A percentile compares a stretch with the other conserved stretches of the same genome.
phyloP scores from a whole-genome alignment of 35 echinoderm and acorn worm genomes.

The Heliocidaris tuberculata region DNA sequence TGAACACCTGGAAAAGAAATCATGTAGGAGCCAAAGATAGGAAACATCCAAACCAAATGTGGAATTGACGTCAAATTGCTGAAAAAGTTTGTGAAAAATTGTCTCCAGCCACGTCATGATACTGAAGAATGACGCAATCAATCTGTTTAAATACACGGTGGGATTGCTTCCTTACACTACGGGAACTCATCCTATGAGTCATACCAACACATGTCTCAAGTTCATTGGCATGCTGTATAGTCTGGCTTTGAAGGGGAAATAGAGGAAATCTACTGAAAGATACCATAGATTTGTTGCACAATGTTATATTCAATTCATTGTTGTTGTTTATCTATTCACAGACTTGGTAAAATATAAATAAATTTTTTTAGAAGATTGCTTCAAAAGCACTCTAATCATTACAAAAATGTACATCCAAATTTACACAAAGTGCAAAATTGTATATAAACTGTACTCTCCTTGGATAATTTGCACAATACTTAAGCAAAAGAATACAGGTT shows the following conservation, averaged over 20 bases:
- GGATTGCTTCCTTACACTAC: neutral
- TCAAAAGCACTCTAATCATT: neutral
- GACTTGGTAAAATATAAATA: too few species aligned
- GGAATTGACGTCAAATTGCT: neutral
- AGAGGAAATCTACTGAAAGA: neutral
- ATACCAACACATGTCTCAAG: neutral
- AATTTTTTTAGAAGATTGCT: neutral
- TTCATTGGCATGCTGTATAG: neutral
- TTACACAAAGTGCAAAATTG: neutral
- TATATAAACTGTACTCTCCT: neutral
- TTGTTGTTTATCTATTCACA: too few species aligned
- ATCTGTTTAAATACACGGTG: neutral
- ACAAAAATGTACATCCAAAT: neutral
- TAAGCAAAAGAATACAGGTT: neutral
- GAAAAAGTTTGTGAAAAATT: neutral
- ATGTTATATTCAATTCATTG: too few species aligned
- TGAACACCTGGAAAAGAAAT: neutral
- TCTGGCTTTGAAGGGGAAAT: neutral
- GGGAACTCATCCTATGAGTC: neutral
- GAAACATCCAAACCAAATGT: neutral
- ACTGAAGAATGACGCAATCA: neutral
- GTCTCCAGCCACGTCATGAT: neutral
- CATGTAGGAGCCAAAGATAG: neutral
- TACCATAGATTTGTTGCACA: neutral
- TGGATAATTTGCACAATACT: too few species aligned